Evolutionary conservation across 2,888 invertebrate genomes (phyloP), one percentile per base, ranked within the genome.

Genomic region (Coenonympha glycerion): DNA sequence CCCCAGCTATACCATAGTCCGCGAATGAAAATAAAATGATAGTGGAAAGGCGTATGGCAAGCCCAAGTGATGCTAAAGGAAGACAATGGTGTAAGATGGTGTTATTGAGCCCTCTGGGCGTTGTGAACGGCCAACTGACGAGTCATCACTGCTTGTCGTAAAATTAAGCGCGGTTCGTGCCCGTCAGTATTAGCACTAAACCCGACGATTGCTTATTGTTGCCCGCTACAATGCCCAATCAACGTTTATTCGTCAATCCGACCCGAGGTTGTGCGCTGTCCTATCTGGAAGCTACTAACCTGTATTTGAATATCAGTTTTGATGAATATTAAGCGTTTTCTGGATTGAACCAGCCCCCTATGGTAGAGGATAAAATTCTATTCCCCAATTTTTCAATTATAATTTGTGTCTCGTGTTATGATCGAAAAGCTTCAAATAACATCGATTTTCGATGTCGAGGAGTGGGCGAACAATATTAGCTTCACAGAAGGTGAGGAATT

Each of bases 161-260:
- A 64, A 74, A 68, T 70, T 64, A 68, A 66, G 63, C 66, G 61
- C 65, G 65, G 18, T 66, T 64, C 66, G 61, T 65, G 65, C 21
- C 66, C 46, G 52, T 55, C 66, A 62, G 60, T 66, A 73, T 77
- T 74, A 73, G 69, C 67, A 66, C 64, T 67, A 70, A 65, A 63
- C 64, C 66, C 59, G 66, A 68, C 78, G 79, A 84, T 82, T 79
- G 76, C 76, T 78, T 72, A 79, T 83, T 83, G 83, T 83, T 66
- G 65, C 54, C 47, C 49, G 46, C 66, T 63, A 82, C 80, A 83
- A 84, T 81, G 61, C 65, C 70, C 80, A 84, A 85, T 84, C 84
- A 81, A 64, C 64, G 68, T 56, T 69, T 64, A 71, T 75, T 69
- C 65, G 63, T 57, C 40, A 49, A 48, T 60, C 54, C 57, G 49